phyloP scores from a whole-genome alignment of 2,888 invertebrate genomes.

The Pristionchus maxplancki region DNA sequence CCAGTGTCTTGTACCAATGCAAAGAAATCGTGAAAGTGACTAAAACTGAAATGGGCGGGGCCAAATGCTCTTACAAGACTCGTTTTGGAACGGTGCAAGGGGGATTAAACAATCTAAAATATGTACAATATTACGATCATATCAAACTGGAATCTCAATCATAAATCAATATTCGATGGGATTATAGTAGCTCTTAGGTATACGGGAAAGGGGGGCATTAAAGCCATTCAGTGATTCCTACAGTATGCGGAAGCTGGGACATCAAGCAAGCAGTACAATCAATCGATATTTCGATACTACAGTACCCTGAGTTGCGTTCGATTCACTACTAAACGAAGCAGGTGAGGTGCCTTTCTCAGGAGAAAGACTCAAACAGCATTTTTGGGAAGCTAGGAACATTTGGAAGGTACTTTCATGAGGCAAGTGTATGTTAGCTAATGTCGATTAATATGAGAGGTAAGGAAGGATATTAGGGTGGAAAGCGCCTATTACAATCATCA shows the following conservation, averaged over 20 bases:
- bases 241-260: background rate
- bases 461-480: background rate
- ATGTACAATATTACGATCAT: slow-evolving; percentile 49
- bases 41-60: slow-evolving; percentile 29
- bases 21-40: background rate
- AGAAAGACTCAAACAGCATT: slow-evolving; percentile 30
- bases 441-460: slow-evolving; percentile 1
- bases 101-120: background rate
- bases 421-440: background rate
- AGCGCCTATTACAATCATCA: slow-evolving; percentile 38
- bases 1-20: slow-evolving; percentile 23
- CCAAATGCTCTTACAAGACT: slow-evolving; percentile 49
- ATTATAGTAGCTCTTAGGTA: slow-evolving; percentile 36
- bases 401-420: background rate
- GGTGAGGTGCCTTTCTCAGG: background rate
- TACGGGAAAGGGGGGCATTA: slow-evolving; percentile 31
- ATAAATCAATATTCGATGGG: slow-evolving; percentile 42
- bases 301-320: background rate
- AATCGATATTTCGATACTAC: slow-evolving; percentile 33
- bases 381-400: background rate
- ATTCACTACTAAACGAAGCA: slow-evolving; percentile 1
- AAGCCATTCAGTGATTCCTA: slow-evolving; percentile 26
- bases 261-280: background rate
- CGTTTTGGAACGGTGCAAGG: slow-evolving; percentile 44
- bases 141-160: slow-evolving; percentile 21